Percentiles rank a stretch among this genome's conserved stretches.
phyloP scores from a whole-genome alignment of 2,888 invertebrate species.

The Meta bourneti region DNA sequence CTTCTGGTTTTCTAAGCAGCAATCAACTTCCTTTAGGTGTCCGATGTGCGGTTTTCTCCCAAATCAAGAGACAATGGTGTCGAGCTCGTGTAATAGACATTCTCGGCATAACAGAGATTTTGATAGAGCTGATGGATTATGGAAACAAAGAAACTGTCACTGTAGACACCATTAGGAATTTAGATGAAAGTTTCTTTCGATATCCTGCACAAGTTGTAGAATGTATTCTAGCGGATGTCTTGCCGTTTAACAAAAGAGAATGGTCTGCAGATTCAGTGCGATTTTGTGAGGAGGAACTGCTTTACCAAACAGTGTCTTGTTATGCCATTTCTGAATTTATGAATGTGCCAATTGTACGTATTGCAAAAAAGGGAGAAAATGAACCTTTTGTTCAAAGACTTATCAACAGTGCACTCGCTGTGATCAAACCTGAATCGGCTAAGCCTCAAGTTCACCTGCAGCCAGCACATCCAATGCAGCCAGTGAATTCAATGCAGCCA shows the following conservation, averaged over 20 bases:
- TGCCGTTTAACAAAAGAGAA: conserved; percentile 16
- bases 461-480: background rate
- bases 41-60: conserved; percentile 43
- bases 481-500: too few relatives aligned
- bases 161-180: conserved; percentile 28
- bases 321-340: conserved; percentile 31
- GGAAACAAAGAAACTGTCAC: conserved; percentile 60
- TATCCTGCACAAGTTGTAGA: conserved; percentile 51
- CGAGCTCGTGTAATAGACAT: conserved; percentile 49
- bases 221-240: conserved; percentile 71
- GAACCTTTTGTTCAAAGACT: conserved; percentile 69
- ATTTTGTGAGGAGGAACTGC: conserved; percentile 53
- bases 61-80: conserved; percentile 46
- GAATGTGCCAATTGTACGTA: conserved; percentile 50
- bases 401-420: conserved; percentile 54
- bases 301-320: conserved; percentile 44
- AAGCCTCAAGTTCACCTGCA: background rate
- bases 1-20: conserved; percentile 37
- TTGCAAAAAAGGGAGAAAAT: conserved; percentile 59
- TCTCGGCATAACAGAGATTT: background rate
- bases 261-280: conserved; percentile 46
- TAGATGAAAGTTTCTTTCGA: conserved; percentile 44
- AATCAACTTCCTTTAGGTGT: conserved; percentile 50
- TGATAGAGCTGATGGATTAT: conserved; percentile 70
- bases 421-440: conserved; percentile 18